phyloP scores from a whole-genome alignment of 2,888 invertebrate species.

The Noctua janthe region DNA sequence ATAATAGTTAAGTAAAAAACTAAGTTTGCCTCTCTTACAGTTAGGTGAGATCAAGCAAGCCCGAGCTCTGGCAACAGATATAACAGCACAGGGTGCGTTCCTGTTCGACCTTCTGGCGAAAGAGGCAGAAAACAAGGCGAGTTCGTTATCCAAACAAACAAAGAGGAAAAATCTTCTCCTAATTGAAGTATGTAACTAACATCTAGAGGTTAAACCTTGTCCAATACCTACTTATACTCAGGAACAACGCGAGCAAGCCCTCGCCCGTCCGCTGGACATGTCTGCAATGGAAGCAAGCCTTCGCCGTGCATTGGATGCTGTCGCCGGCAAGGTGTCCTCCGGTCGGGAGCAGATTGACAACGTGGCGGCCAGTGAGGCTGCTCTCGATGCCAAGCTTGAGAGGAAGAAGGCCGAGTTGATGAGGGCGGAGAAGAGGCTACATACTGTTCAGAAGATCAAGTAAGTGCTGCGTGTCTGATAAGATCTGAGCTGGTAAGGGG shows the following conservation, averaged over 20 bases:
- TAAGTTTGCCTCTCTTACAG: slow-evolving; percentile 80
- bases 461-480: slow-evolving; percentile 72
- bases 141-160: slow-evolving; percentile 31
- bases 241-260: slow-evolving; percentile 94
- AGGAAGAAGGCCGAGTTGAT: slow-evolving; percentile 97
- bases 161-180: background rate
- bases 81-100: slow-evolving; percentile 97
- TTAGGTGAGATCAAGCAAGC: slow-evolving; percentile 95
- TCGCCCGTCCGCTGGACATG: slow-evolving; percentile 95
- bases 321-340: slow-evolving; percentile 93
- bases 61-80: slow-evolving; percentile 96
- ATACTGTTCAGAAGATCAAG: slow-evolving; percentile 98
- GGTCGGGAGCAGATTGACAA: slow-evolving; percentile 95
- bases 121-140: slow-evolving; percentile 95
- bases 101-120: slow-evolving; percentile 97
- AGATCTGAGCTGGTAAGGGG: background rate
- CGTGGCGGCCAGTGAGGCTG: slow-evolving; percentile 96
- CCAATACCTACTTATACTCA: background rate
- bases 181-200: background rate
- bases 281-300: slow-evolving; percentile 95
- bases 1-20: background rate
- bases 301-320: slow-evolving; percentile 93
- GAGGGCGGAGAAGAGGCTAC: slow-evolving; percentile 97
- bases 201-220: background rate
- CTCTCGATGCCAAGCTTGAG: slow-evolving; percentile 97